A percentile compares a stretch with the other conserved stretches of the same genome.
Evolutionary conservation across 2,888 invertebrate genomes (phyloP).

Genomic region (Exocentrus adspersus): DNA sequence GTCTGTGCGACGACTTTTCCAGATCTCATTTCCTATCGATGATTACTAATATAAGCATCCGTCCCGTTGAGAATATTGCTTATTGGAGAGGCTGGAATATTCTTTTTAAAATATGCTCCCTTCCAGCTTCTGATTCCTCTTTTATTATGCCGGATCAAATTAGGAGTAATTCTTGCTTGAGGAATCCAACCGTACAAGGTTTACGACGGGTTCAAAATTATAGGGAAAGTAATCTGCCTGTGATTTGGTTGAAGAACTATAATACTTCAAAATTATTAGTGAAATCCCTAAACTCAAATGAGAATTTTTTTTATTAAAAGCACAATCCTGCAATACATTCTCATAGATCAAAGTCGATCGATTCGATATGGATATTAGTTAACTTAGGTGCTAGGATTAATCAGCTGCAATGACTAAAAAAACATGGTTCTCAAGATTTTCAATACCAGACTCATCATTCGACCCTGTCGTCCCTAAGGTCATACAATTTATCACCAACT

Average conservation of each 20-base stretch:
- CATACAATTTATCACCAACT: constrained; percentile 37
- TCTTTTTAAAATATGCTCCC: constrained; percentile 13
- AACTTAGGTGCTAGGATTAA: no score
- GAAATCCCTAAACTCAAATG: no score
- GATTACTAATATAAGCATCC: constrained; percentile 46
- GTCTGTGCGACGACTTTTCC: constrained; percentile 39
- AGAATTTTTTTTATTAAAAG: no score
- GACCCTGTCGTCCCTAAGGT: constrained; percentile 30
- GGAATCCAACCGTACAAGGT: neutral
- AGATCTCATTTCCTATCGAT: constrained; percentile 49
- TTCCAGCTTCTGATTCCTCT: neutral
- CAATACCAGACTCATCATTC: neutral
- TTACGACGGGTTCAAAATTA: no score
- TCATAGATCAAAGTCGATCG: no score
- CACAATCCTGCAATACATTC: no score
- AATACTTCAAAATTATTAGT: no score
- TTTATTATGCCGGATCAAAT: constrained; percentile 12
- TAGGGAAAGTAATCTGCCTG: no score
- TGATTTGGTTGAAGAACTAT: no score
- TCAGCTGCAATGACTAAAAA: no score
- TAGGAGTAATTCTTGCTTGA: constrained; percentile 4
- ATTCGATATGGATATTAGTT: no score
- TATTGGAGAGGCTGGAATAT: constrained; percentile 17
- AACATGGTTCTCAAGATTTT: no score
- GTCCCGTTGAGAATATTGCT: constrained; percentile 40